These are phyloP conservation scores for Hofmannophila pseudospretella DNA, from an alignment of 2,888 invertebrate genomes.

Conservation along the genomic window DNA sequence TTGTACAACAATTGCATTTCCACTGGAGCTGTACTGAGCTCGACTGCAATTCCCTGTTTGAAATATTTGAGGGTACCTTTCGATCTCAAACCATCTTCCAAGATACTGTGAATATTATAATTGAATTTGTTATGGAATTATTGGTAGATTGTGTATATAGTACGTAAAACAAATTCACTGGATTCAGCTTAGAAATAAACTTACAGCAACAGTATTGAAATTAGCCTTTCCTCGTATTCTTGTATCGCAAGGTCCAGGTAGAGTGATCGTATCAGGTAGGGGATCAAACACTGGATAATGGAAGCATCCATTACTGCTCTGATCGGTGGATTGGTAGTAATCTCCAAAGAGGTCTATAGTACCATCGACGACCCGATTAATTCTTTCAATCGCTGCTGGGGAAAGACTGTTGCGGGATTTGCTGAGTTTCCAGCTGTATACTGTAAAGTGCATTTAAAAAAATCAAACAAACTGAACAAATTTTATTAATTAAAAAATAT, in stretches of 20 bases:
- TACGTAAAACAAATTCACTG: no score
- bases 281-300: conserved; percentile 47
- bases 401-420: conserved; percentile 38
- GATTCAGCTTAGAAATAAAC: no score
- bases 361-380: conserved; percentile 30
- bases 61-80: conserved; percentile 78
- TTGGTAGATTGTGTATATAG: no score
- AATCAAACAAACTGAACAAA: no score
- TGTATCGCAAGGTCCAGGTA: conserved; percentile 46
- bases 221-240: conserved; percentile 36
- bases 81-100: conserved; percentile 80
- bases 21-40: conserved; percentile 53
- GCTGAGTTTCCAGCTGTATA: conserved; percentile 62
- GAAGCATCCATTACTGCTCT: conserved; percentile 51
- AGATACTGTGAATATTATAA: conserved; percentile 47
- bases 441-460: conserved; percentile 30
- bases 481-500: no score
- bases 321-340: conserved; percentile 45
- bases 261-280: conserved; percentile 30
- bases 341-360: conserved; percentile 42
- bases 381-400: conserved; percentile 23
- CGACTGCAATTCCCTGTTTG: conserved; percentile 80
- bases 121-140: no score
- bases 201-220: conserved; percentile 40
- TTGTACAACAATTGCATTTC: no score